Conservation (phyloP, 2,797 vertebrate species). For the Leptoclinus maculatus region DNA sequence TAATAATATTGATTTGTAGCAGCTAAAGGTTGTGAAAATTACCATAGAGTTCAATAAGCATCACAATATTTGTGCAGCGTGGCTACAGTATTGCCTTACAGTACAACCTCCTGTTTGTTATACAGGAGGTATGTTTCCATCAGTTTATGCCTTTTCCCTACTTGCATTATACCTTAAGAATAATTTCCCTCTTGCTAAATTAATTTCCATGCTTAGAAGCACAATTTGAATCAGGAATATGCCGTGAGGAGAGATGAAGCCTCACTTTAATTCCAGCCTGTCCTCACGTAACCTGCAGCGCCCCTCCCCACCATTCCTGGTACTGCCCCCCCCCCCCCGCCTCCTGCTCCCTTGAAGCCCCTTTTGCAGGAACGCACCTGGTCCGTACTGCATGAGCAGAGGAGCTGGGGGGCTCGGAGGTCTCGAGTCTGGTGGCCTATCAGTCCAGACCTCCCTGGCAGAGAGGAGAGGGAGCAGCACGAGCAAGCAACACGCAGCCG, state of each 20-base stretch:
- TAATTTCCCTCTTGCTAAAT: neutral
- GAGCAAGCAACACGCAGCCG: conserved; percentile 31
- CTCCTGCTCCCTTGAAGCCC: conserved; percentile 27
- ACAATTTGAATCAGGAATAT: neutral
- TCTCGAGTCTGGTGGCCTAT: conserved; percentile 51
- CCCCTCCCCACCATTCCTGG: conserved; percentile 7
- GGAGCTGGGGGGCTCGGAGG: conserved; percentile 14
- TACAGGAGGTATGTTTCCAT: neutral
- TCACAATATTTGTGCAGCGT: neutral
- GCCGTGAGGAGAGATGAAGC: neutral
- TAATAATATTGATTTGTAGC: neutral
- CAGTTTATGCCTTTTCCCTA: neutral
- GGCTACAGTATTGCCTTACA: neutral
- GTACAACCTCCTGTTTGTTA: neutral
- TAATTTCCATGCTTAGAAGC: neutral
- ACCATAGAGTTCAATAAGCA: neutral
- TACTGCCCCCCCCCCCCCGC: conserved; percentile 10
- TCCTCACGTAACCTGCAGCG: neutral
- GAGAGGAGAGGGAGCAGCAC: conserved; percentile 21
- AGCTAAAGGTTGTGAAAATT: neutral
- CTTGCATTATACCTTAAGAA: neutral
- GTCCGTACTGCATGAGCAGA: conserved; percentile 22
- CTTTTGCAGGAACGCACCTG: conserved; percentile 30
- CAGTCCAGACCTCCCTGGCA: conserved; percentile 51
- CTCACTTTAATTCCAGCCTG: neutral